phyloP scores from a whole-genome alignment of 1,140 invertebrate species.

The Amphibalanus amphitrite region DNA sequence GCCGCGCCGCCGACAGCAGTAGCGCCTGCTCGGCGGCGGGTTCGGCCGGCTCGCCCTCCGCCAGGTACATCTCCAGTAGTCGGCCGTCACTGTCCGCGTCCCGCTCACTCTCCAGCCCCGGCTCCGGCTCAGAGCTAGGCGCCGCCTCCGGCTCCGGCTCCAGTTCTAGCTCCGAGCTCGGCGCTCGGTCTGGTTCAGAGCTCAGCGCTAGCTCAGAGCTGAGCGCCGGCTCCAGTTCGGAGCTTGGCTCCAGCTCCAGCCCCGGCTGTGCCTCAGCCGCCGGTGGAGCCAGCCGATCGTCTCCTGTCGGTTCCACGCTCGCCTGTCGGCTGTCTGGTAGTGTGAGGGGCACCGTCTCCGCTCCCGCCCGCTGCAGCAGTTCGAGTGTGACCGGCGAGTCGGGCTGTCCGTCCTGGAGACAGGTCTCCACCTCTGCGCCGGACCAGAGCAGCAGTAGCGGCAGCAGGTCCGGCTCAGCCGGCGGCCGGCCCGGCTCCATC shows the following conservation, averaged over 20 bases:
- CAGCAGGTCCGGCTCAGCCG: constrained; percentile 29
- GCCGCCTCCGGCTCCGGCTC: constrained; percentile 16
- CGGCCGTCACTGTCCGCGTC: constrained; percentile 9
- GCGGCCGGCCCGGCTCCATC: constrained; percentile 23
- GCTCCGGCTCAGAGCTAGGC: constrained; percentile 16
- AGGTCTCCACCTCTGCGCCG: constrained; percentile 19
- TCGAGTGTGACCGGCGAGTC: constrained; percentile 42
- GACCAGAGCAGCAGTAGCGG: constrained; percentile 25
- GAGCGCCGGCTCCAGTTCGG: constrained; percentile 25
- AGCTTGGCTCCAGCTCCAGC: too few species aligned
- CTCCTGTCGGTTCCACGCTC: too few species aligned
- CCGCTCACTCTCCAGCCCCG: constrained; percentile 15
- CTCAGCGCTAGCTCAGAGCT: constrained; percentile 26
- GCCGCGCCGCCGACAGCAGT: constrained; percentile 53
- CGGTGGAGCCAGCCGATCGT: too few species aligned
- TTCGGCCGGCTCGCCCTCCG: too few species aligned
- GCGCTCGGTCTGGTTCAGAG: constrained; percentile 17
- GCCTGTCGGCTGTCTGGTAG: neutral
- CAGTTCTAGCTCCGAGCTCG: constrained; percentile 13
- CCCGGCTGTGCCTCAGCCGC: too few species aligned
- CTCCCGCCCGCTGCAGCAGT: constrained; percentile 45
- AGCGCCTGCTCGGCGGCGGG: constrained; percentile 45
- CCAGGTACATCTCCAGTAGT: too few species aligned
- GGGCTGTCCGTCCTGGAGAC: constrained; percentile 22
- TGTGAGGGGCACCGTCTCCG: constrained; percentile 27